Evolutionary conservation across 1,140 invertebrate genomes (phyloP).

Genomic region (Drosophila pseudoananassae): DNA sequence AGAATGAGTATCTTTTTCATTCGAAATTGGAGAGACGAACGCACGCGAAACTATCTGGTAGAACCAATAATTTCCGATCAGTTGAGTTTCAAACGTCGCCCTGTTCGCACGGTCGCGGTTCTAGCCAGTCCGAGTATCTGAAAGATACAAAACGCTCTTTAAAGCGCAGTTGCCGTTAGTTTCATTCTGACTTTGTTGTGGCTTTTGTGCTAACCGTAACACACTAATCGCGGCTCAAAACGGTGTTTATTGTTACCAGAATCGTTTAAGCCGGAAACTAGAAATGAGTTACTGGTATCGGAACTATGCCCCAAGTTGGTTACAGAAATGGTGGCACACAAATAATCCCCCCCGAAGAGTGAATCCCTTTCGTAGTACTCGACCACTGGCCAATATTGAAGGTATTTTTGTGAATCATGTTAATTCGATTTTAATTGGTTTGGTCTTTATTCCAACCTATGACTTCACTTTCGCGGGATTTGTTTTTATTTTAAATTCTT

Average conservation of each 20-base stretch:
- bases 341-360: conserved; percentile 48
- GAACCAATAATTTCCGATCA: conserved; percentile 50
- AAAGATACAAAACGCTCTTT: conserved; percentile 13
- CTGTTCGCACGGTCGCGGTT: conserved; percentile 30
- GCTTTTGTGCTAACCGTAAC: conserved; percentile 31
- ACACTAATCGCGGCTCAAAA: conserved; percentile 28
- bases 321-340: conserved; percentile 64
- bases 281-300: conserved; percentile 72
- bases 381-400: conserved; percentile 66
- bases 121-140: not conserved
- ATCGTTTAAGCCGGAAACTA: conserved; percentile 11
- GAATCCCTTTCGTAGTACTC: conserved; percentile 71
- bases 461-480: conserved; percentile 27
- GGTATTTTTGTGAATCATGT: conserved; percentile 46
- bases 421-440: conserved; percentile 21
- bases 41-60: conserved; percentile 42
- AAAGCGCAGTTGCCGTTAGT: conserved; percentile 61
- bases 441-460: conserved; percentile 24
- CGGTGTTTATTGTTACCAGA: conserved; percentile 7
- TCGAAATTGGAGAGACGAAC: conserved; percentile 17
- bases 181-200: conserved; percentile 5
- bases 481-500: conserved; percentile 17
- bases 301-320: conserved; percentile 70
- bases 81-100: conserved; percentile 58
- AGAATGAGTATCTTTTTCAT: not conserved